Percentiles rank a stretch among this genome's conserved stretches.
phyloP scores from a whole-genome alignment of 2,797 vertebrate species.

The Heterohyrax brucei region DNA sequence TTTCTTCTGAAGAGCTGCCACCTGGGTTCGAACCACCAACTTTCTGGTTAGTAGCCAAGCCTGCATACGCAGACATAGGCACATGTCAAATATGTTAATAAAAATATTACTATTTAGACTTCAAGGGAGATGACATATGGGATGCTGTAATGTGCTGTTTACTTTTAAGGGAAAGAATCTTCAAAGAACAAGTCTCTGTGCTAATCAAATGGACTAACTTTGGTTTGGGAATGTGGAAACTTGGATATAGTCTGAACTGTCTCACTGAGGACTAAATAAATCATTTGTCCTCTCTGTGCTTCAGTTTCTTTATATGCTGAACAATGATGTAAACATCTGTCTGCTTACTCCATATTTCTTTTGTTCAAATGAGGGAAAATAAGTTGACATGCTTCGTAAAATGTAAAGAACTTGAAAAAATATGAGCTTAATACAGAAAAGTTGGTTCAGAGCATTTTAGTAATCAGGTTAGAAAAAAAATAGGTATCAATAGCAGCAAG shows the following conservation, averaged over 20 bases:
- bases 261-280: neutral
- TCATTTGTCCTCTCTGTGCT: too few relatives aligned
- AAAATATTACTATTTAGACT: neutral
- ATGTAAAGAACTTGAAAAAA: neutral
- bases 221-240: neutral
- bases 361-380: neutral
- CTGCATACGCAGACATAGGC: neutral
- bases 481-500: neutral
- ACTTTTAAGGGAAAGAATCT: neutral
- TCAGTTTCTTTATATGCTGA: neutral
- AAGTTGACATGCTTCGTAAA: neutral
- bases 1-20: neutral
- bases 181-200: neutral
- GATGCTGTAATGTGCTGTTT: neutral
- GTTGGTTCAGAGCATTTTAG: neutral
- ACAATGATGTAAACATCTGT: neutral
- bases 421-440: neutral
- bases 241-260: neutral
- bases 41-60: neutral
- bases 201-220: neutral
- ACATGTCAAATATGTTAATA: neutral
- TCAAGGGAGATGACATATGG: neutral
- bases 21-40: neutral
- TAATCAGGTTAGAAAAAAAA: neutral
- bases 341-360: neutral